Evolutionary conservation across 2,113 vertebrate species (phyloP).

Genomic region (Lipophrys pholis): DNA sequence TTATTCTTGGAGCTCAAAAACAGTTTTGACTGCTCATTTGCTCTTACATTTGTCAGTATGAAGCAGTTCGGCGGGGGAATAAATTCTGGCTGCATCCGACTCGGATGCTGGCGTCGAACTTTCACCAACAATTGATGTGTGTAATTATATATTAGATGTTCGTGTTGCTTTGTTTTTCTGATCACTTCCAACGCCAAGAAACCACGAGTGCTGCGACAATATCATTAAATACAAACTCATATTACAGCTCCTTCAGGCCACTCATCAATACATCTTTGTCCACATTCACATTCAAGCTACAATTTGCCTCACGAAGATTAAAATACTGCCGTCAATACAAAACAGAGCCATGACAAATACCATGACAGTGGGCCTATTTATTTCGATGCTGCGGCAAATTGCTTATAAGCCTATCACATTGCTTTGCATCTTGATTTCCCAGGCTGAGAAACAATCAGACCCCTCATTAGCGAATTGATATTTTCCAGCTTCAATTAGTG

Average conservation of each 20-base stretch:
- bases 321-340: slow-evolving; percentile 42
- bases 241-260: slow-evolving; percentile 17
- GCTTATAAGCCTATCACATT: slow-evolving; percentile 48
- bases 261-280: slow-evolving; percentile 36
- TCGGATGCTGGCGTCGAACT: background rate
- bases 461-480: slow-evolving; percentile 73
- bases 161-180: background rate
- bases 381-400: slow-evolving; percentile 52
- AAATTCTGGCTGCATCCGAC: background rate
- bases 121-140: slow-evolving; percentile 15
- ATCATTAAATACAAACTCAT: slow-evolving; percentile 6
- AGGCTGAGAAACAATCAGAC: slow-evolving; percentile 64
- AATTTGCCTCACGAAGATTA: slow-evolving; percentile 38
- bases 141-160: slow-evolving; percentile 23
- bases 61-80: background rate
- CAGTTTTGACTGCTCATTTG: slow-evolving; percentile 67
- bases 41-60: slow-evolving; percentile 46
- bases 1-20: slow-evolving; percentile 61
- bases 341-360: slow-evolving; percentile 54
- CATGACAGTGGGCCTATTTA: slow-evolving; percentile 53
- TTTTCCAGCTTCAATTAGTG: slow-evolving; percentile 72
- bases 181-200: slow-evolving; percentile 20
- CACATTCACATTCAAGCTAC: slow-evolving; percentile 20
- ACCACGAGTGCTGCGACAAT: slow-evolving; percentile 3
- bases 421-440: slow-evolving; percentile 52